These are phyloP conservation scores for Yponomeuta plumbellus DNA, from an alignment of 2,888 invertebrate genomes.

Conservation along the genomic window DNA sequence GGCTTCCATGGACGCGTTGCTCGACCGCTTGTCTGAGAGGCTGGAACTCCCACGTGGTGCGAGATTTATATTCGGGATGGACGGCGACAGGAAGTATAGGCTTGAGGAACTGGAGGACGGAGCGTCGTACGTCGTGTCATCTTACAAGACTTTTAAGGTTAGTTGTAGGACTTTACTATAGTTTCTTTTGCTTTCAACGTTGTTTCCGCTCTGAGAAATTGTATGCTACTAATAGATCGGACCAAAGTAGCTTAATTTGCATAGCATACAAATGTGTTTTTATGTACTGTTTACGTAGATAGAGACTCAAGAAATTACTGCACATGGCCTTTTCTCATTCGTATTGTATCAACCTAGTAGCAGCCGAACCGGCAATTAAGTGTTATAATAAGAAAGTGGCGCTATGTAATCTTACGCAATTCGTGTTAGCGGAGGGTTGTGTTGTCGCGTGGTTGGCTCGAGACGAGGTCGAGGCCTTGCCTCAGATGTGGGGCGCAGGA, in stretches of 20 bases:
- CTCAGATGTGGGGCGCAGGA: slow-evolving; percentile 68
- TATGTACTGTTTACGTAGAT: too few species aligned
- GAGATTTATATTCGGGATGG: slow-evolving; percentile 93
- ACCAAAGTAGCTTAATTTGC: background rate
- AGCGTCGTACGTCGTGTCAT: slow-evolving; percentile 95
- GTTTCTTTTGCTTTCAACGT: background rate
- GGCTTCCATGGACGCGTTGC: slow-evolving; percentile 87
- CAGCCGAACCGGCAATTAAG: background rate
- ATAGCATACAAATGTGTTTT: too few species aligned
- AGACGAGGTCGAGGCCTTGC: slow-evolving; percentile 62
- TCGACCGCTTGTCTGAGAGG: slow-evolving; percentile 91
- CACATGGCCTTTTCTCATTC: too few species aligned
- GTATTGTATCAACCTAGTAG: background rate
- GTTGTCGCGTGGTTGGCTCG: slow-evolving; percentile 26
- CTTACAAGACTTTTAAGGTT: slow-evolving; percentile 94
- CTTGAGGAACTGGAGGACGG: slow-evolving; percentile 93
- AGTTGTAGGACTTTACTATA: slow-evolving; percentile 21
- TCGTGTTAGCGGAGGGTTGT: background rate
- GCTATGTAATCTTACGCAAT: slow-evolving; percentile 16
- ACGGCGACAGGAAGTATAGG: slow-evolving; percentile 89
- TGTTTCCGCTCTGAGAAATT: background rate
- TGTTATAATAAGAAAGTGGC: background rate
- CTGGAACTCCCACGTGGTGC: slow-evolving; percentile 93
- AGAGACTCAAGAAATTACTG: too few species aligned
- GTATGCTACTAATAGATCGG: background rate